Base-by-base conservation (phyloP, 2,113 vertebrate genomes). In the Limanda limanda region DNA sequence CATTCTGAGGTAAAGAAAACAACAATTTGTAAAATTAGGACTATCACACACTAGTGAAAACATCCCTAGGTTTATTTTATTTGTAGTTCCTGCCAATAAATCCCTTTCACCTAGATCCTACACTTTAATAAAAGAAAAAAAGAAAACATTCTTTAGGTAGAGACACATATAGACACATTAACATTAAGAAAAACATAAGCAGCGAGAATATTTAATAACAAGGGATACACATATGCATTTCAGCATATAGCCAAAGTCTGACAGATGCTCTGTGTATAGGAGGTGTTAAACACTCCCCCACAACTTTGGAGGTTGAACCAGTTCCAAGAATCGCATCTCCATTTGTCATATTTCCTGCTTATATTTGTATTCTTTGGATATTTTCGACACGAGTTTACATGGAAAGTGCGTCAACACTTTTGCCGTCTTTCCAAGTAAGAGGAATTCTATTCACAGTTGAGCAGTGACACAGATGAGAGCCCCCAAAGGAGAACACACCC, bases 401-500 rank as follows among this genome's bases (percentile, higher is more conserved):
- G 71, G 37, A 40, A 40, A 12, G 37, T 11, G 37, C 37, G 37
- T 40, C 27, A 6, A 31, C 4, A 31, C 27, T n/a, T 40, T 68
- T 62, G 11, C 2, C 0, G 35, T 73, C 35, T 51, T 66, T 70
- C 5, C n/a, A 45, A 37, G 20, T 54, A 58, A 1, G 1, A 51
- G 23, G 70, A 69, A 54, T 21, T 23, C 51, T 21, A n/a, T 54
- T 54, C 14, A 21, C 20, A 54, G 20, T 54, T 0, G 1, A 54
- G 51, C 51, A 54, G 51, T 7, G 60, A 61, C 64, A 31, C 47
- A 68, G 40, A 68, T 68, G 40, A 51, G 55, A 42, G 23, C 12
- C 24, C 11, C 67, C 27, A 25, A 15, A 82, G 31, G 52, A 24
- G 15, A 12, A 23, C 47, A 68, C 60, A 48, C 24, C 37, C 31